These are phyloP conservation scores for Acanthurus tractus DNA, from an alignment of 2,797 vertebrate species.

Conservation along the genomic window DNA sequence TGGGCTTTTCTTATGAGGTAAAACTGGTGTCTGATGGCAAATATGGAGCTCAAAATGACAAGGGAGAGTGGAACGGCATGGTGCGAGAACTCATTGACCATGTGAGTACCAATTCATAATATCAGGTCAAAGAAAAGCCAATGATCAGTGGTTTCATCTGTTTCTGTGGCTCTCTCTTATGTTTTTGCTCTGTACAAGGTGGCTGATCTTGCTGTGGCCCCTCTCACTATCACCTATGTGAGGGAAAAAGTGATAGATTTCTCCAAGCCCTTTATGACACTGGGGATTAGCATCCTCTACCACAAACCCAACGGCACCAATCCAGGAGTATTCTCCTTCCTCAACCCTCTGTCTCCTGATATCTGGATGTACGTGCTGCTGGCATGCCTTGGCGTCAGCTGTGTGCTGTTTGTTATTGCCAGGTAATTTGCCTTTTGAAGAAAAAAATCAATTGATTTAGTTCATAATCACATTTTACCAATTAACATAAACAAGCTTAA, in stretches of 20 bases:
- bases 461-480: no score
- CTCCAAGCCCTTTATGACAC: constrained; percentile 98
- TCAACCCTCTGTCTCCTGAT: constrained; percentile 97
- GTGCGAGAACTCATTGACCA: constrained; percentile 99
- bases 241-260: constrained; percentile 99
- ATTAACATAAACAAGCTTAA: not conserved
- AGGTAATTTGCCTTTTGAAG: constrained; percentile 85
- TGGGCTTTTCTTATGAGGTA: constrained; percentile 97
- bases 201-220: constrained; percentile 97
- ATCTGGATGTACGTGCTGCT: constrained; percentile 99
- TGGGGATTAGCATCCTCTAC: constrained; percentile 98
- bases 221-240: constrained; percentile 97
- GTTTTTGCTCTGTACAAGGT: constrained; percentile 82
- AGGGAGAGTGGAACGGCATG: constrained; percentile 99
- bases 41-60: constrained; percentile 98
- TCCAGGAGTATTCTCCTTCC: constrained; percentile 97
- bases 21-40: constrained; percentile 96
- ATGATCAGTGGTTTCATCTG: not conserved
- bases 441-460: not conserved
- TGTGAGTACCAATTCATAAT: constrained; percentile 83
- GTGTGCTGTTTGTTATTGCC: constrained; percentile 98
- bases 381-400: constrained; percentile 97
- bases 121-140: not conserved
- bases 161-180: constrained; percentile 7
- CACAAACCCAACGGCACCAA: constrained; percentile 98